Base-by-base conservation (phyloP, 2,888 invertebrate genomes). In the Punctoribates punctum region DNA sequence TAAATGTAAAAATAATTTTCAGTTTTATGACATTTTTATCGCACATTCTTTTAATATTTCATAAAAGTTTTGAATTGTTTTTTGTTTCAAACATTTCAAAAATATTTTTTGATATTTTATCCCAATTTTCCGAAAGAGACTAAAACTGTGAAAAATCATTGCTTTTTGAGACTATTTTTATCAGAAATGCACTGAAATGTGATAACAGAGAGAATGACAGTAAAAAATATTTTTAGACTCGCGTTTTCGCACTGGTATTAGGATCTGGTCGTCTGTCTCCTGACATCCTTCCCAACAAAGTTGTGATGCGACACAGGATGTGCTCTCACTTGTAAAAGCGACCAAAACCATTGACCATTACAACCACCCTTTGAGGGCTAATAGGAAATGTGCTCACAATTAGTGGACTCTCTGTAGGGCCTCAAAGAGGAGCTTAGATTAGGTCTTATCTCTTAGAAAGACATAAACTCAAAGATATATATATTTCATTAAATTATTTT, bases 221-320 rank as follows among this genome's bases (percentile, higher is more conserved):
- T 54, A 27, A 60, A 60, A n/a, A 25, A 60, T 60, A 60, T 60
- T 60, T 60, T 60, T 60, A 60, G 60, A 60, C 15, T 15, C 27
- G 9, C 1, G 6, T 8, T 60, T 60, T 60, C 11, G 25, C 60
- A 27, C 27, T 60, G 60, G 60, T 27, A 60, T 60, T 60, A 60
- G 27, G n/a, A 25, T 20, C 51, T 27, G 60, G 60, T 60, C 60
- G 60, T 13, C 15, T 13, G 25, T 60, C 60, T 27, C 60, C 20
- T 60, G 60, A 60, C 60, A 60, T 60, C 60, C 23, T 60, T 60
- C 25, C 23, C 27, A 27, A 20, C 27, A 25, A 60, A 27, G 23
- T 60, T 8, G 25, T 60, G 60, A 60, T 60, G 60, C 23, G 60
- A 60, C 60, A 60, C 60, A 60, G 60, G 60, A 60, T 60, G 27